Percentiles rank a stretch among this genome's conserved stretches.
phyloP scores from a whole-genome alignment of 2,113 vertebrate genomes.

The Heterotilapia buettikoferi region DNA sequence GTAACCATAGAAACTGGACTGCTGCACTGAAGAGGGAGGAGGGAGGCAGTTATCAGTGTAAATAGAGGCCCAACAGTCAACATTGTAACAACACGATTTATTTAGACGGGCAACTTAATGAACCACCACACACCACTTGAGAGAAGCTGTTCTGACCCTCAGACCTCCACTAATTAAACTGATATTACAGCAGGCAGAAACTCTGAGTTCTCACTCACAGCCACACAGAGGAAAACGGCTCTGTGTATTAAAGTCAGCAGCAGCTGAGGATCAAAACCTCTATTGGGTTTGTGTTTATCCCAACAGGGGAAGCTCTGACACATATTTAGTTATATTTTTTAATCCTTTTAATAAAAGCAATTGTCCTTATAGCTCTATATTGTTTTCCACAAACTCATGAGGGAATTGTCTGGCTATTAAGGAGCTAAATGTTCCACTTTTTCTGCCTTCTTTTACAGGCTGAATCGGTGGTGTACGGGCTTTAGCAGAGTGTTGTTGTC shows the following conservation, averaged over 20 bases:
- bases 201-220: background rate
- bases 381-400: background rate
- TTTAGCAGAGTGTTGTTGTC: background rate
- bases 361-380: background rate
- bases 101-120: background rate
- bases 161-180: constrained; percentile 16
- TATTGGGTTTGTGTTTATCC: background rate
- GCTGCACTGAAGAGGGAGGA: constrained; percentile 84
- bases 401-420: background rate
- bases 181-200: background rate
- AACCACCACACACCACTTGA: background rate
- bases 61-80: background rate
- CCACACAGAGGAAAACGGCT: background rate
- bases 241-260: background rate
- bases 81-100: background rate
- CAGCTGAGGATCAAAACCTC: background rate
- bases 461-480: background rate
- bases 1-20: constrained; percentile 99
- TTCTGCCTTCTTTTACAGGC: background rate
- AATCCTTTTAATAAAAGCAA: background rate
- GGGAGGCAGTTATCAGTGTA: background rate
- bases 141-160: background rate
- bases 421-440: background rate
- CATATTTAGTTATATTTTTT: background rate
- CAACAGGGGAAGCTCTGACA: background rate